A percentile compares a stretch with the other conserved stretches of the same genome.
Conservation (phyloP, 2,888 invertebrate genomes). For the Nomada ruficornis region DNA sequence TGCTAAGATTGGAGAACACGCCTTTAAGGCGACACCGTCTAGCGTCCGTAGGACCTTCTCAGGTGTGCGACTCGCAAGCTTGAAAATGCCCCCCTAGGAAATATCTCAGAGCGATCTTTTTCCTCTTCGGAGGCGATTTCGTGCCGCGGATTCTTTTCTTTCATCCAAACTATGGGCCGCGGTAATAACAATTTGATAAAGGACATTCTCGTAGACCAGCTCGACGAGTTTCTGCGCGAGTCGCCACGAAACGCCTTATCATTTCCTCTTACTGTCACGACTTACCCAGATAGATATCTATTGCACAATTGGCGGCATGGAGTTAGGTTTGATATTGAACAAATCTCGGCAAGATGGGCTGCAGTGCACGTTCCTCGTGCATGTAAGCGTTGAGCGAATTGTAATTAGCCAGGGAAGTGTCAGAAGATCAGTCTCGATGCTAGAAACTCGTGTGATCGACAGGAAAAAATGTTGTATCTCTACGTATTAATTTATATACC, state of each 20-base stretch:
- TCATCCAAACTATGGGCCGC: background rate
- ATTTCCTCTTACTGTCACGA: constrained; percentile 1
- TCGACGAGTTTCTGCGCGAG: background rate
- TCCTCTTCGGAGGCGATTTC: too few relatives aligned
- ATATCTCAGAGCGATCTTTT: constrained; percentile 7
- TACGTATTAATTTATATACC: too few relatives aligned
- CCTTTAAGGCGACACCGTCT: constrained; percentile 55
- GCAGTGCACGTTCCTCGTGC: too few relatives aligned
- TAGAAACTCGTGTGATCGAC: too few relatives aligned
- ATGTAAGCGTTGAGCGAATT: background rate
- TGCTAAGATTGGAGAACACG: constrained; percentile 66
- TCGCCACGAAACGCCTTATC: background rate
- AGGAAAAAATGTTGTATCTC: too few relatives aligned
- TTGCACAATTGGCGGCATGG: background rate
- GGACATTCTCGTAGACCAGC: constrained; percentile 17
- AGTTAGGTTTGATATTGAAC: background rate
- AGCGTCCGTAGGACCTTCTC: constrained; percentile 44
- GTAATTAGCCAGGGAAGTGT: too few relatives aligned
- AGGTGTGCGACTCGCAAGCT: constrained; percentile 29
- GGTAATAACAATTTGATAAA: constrained; percentile 11
- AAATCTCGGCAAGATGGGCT: background rate
- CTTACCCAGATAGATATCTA: background rate
- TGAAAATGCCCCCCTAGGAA: constrained; percentile 43
- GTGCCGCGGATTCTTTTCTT: background rate
- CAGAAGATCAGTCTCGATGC: too few relatives aligned